phyloP scores from a whole-genome alignment of 2,888 invertebrate species.

The Troilus luridus region DNA sequence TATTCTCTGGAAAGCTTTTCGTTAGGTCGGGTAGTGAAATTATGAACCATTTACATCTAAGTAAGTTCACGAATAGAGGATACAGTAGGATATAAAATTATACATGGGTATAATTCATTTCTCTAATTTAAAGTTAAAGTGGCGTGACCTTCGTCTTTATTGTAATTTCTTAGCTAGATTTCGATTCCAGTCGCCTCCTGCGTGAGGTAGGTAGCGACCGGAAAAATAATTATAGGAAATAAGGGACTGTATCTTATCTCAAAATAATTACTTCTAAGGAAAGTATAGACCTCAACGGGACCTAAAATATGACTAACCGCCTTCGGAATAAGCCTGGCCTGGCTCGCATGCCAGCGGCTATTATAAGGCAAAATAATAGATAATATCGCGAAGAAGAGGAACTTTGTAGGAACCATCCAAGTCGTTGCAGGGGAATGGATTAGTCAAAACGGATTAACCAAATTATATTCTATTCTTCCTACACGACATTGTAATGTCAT shows the following conservation, averaged over 20 bases:
- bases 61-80: too few relatives aligned
- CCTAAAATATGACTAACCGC: neutral
- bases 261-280: conserved; percentile 7
- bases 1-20: too few relatives aligned
- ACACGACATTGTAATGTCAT: conserved; percentile 8
- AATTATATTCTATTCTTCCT: conserved; percentile 5
- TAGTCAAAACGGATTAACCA: conserved; percentile 13
- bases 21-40: too few relatives aligned
- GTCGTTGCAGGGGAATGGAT: neutral
- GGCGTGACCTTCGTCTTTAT: neutral
- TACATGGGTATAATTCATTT: too few relatives aligned
- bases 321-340: neutral
- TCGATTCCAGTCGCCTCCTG: neutral
- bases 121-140: neutral
- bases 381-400: neutral
- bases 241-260: neutral
- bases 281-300: neutral
- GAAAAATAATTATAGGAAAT: conserved; percentile 1
- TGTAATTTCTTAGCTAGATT: neutral
- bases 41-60: too few relatives aligned
- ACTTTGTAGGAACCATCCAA: conserved; percentile 7
- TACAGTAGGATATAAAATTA: too few relatives aligned
- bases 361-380: conserved; percentile 4
- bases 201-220: neutral
- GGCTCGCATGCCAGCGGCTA: conserved; percentile 7